These are phyloP conservation scores for Linnaemya vulpina DNA, from an alignment of 2,888 invertebrate genomes.

Conservation along the genomic window DNA sequence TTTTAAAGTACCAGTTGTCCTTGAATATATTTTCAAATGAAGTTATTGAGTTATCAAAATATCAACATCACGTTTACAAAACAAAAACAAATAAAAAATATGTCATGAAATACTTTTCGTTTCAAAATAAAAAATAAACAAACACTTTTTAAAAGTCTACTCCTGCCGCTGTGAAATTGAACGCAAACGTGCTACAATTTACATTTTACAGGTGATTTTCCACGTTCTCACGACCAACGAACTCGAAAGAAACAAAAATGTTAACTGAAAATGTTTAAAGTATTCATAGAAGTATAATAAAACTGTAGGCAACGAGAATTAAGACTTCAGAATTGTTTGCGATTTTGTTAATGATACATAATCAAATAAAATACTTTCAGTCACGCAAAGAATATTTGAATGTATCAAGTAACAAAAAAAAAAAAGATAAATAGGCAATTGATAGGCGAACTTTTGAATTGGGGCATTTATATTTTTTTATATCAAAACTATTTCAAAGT, in stretches of 20 bases:
- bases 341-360: constrained; percentile 1
- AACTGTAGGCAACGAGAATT: background rate
- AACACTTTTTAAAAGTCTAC: constrained; percentile 27
- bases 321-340: background rate
- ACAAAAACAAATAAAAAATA: constrained; percentile 21
- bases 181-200: constrained; percentile 72
- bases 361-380: background rate
- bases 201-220: constrained; percentile 73
- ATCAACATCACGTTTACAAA: constrained; percentile 67
- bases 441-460: background rate
- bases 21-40: constrained; percentile 31
- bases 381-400: background rate
- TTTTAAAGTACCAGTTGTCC: constrained; percentile 14
- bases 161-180: constrained; percentile 42
- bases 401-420: background rate
- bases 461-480: too few relatives aligned
- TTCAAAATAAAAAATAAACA: background rate
- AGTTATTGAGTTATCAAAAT: constrained; percentile 65
- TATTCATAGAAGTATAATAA: background rate
- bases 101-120: constrained; percentile 54
- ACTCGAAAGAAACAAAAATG: constrained; percentile 22
- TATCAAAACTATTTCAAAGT: too few relatives aligned
- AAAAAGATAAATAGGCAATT: background rate
- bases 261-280: constrained; percentile 41
- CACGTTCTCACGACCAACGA: constrained; percentile 46